Percentiles rank a stretch among this genome's conserved stretches.
Evolutionary conservation across 1,140 invertebrate genomes (phyloP).

Genomic region (Drusus annulatus): DNA sequence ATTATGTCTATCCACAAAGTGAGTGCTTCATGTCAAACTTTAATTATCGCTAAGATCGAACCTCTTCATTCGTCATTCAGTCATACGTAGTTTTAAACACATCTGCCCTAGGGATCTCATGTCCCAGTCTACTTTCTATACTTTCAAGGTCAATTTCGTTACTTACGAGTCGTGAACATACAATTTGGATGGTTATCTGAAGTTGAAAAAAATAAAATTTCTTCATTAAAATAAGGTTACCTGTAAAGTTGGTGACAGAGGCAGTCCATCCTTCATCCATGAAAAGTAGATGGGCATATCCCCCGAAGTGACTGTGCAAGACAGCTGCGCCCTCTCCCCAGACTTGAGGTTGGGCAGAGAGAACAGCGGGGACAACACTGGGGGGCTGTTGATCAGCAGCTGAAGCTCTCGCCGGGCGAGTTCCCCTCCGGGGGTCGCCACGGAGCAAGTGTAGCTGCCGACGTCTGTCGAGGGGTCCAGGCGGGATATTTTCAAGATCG

Average conservation of each 20-base stretch:
- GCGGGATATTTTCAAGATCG: slow-evolving; percentile 80
- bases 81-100: too few relatives aligned
- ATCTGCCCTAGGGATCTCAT: too few relatives aligned
- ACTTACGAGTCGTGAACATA: too few relatives aligned
- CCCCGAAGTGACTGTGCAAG: slow-evolving; percentile 88
- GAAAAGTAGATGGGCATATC: slow-evolving; percentile 87
- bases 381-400: slow-evolving; percentile 80
- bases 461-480: slow-evolving; percentile 75
- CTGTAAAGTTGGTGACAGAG: slow-evolving; percentile 71
- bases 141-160: too few relatives aligned
- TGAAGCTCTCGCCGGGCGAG: slow-evolving; percentile 77
- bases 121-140: too few relatives aligned
- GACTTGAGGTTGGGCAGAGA: slow-evolving; percentile 83
- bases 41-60: too few relatives aligned
- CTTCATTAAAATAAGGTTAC: slow-evolving; percentile 63
- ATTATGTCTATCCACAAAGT: too few relatives aligned
- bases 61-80: too few relatives aligned
- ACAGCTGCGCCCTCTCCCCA: slow-evolving; percentile 85
- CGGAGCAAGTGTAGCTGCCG: slow-evolving; percentile 82
- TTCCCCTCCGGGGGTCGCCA: slow-evolving; percentile 80
- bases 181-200: too few relatives aligned
- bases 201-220: too few relatives aligned
- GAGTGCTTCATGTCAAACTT: too few relatives aligned
- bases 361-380: slow-evolving; percentile 80
- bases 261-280: slow-evolving; percentile 85